A percentile compares a stretch with the other conserved stretches of the same genome.
phyloP scores from a whole-genome alignment of 2,113 vertebrate species.

The Onychostoma macrolepis region DNA sequence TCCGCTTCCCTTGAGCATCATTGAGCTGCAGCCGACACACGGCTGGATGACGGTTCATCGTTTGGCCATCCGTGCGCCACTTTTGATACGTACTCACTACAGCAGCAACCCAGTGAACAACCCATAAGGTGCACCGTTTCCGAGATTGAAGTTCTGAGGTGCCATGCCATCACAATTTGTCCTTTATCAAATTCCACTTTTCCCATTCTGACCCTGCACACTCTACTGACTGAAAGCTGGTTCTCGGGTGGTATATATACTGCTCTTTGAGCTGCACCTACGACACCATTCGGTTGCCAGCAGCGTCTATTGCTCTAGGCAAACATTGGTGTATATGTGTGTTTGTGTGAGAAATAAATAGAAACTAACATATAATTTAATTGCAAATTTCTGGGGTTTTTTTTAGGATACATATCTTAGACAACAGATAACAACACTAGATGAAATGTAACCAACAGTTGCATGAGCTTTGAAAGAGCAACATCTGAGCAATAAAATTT shows the following conservation, averaged over 20 bases:
- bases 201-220: neutral
- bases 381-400: neutral
- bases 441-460: neutral
- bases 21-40: neutral
- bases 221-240: neutral
- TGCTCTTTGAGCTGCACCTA: neutral
- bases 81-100: neutral
- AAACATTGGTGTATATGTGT: too few relatives aligned
- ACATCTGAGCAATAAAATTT: neutral
- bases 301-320: too few relatives aligned
- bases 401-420: neutral
- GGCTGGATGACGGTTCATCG: neutral
- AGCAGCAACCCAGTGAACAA: neutral
- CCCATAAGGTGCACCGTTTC: neutral
- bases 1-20: neutral
- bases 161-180: neutral
- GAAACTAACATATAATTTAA: too few relatives aligned
- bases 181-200: neutral
- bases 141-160: neutral
- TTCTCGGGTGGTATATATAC: neutral
- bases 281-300: too few relatives aligned
- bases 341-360: too few relatives aligned
- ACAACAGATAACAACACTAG: neutral
- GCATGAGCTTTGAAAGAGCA: neutral
- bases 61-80: neutral